These are phyloP conservation scores for Protomyctophum bolini DNA, from an alignment of 2,113 vertebrate genomes.

Conservation along the genomic window DNA sequence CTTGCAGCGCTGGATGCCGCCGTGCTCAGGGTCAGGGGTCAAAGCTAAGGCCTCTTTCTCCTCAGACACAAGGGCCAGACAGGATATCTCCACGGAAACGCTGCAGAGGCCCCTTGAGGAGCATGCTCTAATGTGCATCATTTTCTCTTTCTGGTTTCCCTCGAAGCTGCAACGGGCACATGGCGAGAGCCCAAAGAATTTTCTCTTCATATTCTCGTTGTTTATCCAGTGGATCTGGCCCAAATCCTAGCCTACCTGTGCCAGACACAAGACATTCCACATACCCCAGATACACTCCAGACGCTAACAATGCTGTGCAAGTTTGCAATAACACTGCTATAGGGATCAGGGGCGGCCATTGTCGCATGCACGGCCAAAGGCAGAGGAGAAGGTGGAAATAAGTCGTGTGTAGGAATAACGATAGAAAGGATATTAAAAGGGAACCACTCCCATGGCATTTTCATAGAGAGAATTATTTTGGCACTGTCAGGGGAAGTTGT, in stretches of 20 bases:
- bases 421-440: background rate
- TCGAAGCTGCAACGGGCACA: slow-evolving; percentile 43
- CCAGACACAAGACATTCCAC: slow-evolving; percentile 36
- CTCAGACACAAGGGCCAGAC: slow-evolving; percentile 73
- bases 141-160: slow-evolving; percentile 51
- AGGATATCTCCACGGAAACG: slow-evolving; percentile 70
- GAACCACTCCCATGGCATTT: background rate
- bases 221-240: slow-evolving; percentile 58
- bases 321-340: slow-evolving; percentile 18
- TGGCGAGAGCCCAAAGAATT: slow-evolving; percentile 48
- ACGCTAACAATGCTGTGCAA: background rate
- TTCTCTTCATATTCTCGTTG: slow-evolving; percentile 64
- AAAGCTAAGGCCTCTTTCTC: slow-evolving; percentile 68
- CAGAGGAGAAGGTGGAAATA: background rate
- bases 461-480: background rate
- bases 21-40: slow-evolving; percentile 66
- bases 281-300: slow-evolving; percentile 14
- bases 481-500: slow-evolving; percentile 2
- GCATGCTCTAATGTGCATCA: slow-evolving; percentile 47
- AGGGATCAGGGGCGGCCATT: slow-evolving; percentile 13
- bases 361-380: background rate
- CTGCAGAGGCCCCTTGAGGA: slow-evolving; percentile 64
- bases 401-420: background rate
- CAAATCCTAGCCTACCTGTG: slow-evolving; percentile 43
- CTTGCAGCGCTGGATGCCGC: slow-evolving; percentile 69